These are phyloP conservation scores for Geophilus truncorum DNA, from an alignment of 2,888 invertebrate species.

Conservation along the genomic window DNA sequence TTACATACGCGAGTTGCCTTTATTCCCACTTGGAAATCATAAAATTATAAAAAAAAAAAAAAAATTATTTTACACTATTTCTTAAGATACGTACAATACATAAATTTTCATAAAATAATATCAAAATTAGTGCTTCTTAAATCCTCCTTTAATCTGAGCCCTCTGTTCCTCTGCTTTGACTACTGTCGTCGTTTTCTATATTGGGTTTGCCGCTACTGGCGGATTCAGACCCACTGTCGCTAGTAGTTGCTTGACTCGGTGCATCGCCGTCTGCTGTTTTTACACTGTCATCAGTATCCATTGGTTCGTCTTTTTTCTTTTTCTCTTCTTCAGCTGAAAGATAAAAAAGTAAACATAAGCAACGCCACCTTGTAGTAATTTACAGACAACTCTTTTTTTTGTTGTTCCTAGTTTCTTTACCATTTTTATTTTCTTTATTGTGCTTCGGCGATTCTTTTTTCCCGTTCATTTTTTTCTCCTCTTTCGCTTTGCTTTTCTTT, in stretches of 20 bases:
- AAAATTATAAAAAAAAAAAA: neutral
- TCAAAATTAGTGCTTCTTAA: neutral
- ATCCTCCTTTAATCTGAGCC: conserved; percentile 22
- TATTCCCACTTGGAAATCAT: no score
- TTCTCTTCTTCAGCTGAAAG: neutral
- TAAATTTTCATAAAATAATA: neutral
- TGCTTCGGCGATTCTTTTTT: neutral
- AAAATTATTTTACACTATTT: neutral
- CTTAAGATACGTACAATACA: neutral
- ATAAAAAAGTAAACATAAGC: neutral
- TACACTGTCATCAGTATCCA: conserved; percentile 8
- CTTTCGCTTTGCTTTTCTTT: neutral
- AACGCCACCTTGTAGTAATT: neutral
- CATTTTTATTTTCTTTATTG: neutral
- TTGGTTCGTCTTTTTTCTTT: conserved; percentile 15
- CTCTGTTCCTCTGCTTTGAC: conserved; percentile 28
- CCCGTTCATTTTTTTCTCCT: neutral
- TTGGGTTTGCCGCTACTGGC: conserved; percentile 1
- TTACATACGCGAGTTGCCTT: neutral
- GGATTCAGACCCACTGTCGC: neutral
- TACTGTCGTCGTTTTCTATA: conserved; percentile 28
- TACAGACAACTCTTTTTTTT: neutral
- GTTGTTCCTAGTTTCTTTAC: no score
- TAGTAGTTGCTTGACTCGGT: neutral
- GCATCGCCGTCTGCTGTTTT: conserved; percentile 13